phyloP scores from a whole-genome alignment of 2,888 invertebrate species.

The Caenorhabditis sp. region DNA sequence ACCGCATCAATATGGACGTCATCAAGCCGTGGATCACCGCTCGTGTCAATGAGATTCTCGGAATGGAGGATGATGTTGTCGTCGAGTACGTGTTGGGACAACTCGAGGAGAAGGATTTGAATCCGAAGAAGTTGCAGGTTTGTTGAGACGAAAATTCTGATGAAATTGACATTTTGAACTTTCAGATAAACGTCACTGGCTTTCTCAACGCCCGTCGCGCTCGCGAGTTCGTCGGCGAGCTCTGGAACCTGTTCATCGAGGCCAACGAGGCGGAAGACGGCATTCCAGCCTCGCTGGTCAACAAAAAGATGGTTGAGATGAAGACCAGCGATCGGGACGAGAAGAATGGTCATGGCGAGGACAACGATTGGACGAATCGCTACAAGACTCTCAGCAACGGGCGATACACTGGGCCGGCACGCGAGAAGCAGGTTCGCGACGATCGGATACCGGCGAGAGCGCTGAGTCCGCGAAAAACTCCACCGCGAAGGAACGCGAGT shows the following conservation, averaged over 20 bases:
- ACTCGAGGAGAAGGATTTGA: slow-evolving; percentile 89
- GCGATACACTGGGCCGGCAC: slow-evolving; percentile 67
- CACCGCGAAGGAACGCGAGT: slow-evolving; percentile 51
- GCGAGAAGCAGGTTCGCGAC: slow-evolving; percentile 68
- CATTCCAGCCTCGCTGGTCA: slow-evolving; percentile 94
- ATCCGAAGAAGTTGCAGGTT: slow-evolving; percentile 79
- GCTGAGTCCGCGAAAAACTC: slow-evolving; percentile 64
- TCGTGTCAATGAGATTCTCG: slow-evolving; percentile 95
- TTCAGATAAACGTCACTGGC: slow-evolving; percentile 98
- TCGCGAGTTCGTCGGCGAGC: slow-evolving; percentile 96
- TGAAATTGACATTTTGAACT: slow-evolving; percentile 2
- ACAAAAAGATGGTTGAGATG: slow-evolving; percentile 97
- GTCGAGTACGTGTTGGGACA: slow-evolving; percentile 99
- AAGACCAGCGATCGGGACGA: slow-evolving; percentile 21
- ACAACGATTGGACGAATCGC: slow-evolving; percentile 72
- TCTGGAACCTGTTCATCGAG: slow-evolving; percentile 95
- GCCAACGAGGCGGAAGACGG: slow-evolving; percentile 92
- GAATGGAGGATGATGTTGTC: slow-evolving; percentile 98
- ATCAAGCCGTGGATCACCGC: slow-evolving; percentile 99
- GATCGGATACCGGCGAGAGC: slow-evolving; percentile 67
- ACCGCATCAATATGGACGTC: slow-evolving; percentile 96
- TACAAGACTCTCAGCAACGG: slow-evolving; percentile 69
- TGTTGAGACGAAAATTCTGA: neutral
- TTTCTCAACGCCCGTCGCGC: slow-evolving; percentile 98
- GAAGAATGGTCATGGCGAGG: slow-evolving; percentile 8